A percentile compares a stretch with the other conserved stretches of the same genome.
phyloP scores from a whole-genome alignment of 53 echinoderm and acorn worm genomes.

The Hippasteria phrygiana region DNA sequence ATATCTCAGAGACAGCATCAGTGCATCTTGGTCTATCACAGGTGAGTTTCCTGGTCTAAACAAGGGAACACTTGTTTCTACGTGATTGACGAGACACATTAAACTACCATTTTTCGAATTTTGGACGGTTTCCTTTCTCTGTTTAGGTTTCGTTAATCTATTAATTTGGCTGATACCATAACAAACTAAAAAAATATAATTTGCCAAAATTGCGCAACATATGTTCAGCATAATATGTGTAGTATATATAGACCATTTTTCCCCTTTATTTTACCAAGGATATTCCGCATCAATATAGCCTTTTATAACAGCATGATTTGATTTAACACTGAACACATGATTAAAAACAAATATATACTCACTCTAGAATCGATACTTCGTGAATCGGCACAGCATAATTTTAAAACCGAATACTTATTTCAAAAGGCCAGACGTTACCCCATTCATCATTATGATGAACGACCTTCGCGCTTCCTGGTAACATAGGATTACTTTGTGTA shows the following conservation, averaged over 20 bases:
- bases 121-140: no score
- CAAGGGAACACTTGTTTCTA: background rate
- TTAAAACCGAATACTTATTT: background rate
- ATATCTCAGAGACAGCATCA: conserved; percentile 98
- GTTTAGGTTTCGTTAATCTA: no score
- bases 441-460: background rate
- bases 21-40: conserved; percentile 98
- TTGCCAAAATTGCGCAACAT: no score
- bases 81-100: no score
- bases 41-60: conserved; percentile 67
- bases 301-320: no score
- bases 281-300: no score
- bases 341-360: background rate
- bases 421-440: background rate
- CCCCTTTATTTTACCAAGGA: no score
- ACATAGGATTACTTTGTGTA: background rate
- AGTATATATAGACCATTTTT: no score
- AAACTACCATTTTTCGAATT: no score
- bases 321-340: background rate
- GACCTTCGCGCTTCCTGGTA: background rate
- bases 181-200: no score
- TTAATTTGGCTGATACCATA: no score
- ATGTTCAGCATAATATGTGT: no score
- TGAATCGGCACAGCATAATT: background rate
- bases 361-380: background rate